Base-by-base conservation (phyloP, 2,113 vertebrate genomes). In the Dissostichus mawsoni region DNA sequence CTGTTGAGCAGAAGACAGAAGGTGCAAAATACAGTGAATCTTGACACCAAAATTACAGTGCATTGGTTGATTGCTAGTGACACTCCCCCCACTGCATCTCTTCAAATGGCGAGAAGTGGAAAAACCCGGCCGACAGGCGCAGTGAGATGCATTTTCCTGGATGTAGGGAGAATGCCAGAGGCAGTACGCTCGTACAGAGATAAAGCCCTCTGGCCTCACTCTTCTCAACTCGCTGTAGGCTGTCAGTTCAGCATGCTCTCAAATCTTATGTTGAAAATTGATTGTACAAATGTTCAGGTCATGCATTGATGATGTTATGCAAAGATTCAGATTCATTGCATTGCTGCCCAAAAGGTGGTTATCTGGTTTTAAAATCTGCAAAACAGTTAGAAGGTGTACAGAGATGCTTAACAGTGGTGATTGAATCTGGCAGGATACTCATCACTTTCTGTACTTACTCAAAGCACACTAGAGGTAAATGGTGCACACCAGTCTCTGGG, bases 21-120 rank as follows among this genome's bases (percentile, higher is more conserved):
- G 55, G 23, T 74, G 50, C 12, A 71, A 50, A 67, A 70, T 36
- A 53, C 71, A 70, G 55, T 29, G 47, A 84, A 29, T 76, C 61
- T 66, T 80, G 77, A 80, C 59, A 76, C 68, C 6, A 13, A 84
- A 84, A 84, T 76, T 67, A 76, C 77, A 80, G 71, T 53, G 71
- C 58, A 23, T 33, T 13, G 58, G 58, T 70, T 45, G 45, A 65
- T 58, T 45, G 58, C 55, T 29, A 3, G 59, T 18, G 65, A 71
- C 71, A 67, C n/a, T 65, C 67, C 41, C 41, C 47, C 50, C 13
- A 36, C 61, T 65, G 50, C 67, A 44, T 17, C 48, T 75, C 58
- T 62, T 10, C 1, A 18, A 53, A 75, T 57, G 25, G 36, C 10
- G 2, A 67, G 48, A 55, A 10, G 48, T 59, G 63, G 44, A 69